Conservation (phyloP, 2,888 invertebrate genomes). For the Drosophila cyrtoloma region DNA sequence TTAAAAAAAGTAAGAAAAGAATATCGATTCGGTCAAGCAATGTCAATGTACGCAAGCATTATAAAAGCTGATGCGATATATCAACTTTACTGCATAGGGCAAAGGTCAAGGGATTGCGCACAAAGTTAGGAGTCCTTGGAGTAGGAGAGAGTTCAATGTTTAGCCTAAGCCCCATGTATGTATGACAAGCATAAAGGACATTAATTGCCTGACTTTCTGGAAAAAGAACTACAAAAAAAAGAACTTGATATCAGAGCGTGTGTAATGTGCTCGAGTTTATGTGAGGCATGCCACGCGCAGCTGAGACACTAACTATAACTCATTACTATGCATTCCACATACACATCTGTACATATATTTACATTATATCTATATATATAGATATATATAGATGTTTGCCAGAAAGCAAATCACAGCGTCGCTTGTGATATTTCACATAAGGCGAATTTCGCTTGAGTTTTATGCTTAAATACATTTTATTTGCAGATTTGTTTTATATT, state of each 20-base stretch:
- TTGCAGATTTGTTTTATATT: slow-evolving; percentile 49
- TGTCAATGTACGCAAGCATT: slow-evolving; percentile 58
- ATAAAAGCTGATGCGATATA: slow-evolving; percentile 26
- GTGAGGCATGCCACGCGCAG: slow-evolving; percentile 37
- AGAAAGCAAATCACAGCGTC: slow-evolving; percentile 68
- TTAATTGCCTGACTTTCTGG: slow-evolving; percentile 66
- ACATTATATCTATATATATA: slow-evolving; percentile 1
- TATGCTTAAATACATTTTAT: slow-evolving; percentile 55
- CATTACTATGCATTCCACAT: slow-evolving; percentile 78
- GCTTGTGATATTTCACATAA: slow-evolving; percentile 72
- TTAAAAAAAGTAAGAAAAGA: slow-evolving; percentile 20
- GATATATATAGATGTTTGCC: slow-evolving; percentile 4
- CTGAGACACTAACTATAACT: slow-evolving; percentile 46
- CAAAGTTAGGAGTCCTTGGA: slow-evolving; percentile 1
- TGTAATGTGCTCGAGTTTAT: slow-evolving; percentile 47
- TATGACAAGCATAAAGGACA: slow-evolving; percentile 72
- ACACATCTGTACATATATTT: slow-evolving; percentile 19
- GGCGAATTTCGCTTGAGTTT: slow-evolving; percentile 39
- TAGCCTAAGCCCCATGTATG: slow-evolving; percentile 53
- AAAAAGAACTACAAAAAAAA: slow-evolving; percentile 15
- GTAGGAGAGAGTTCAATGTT: slow-evolving; percentile 24
- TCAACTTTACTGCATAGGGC: slow-evolving; percentile 31
- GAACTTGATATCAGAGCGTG: slow-evolving; percentile 53
- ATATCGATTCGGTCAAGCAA: slow-evolving; percentile 32
- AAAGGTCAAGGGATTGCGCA: slow-evolving; percentile 51